Evolutionary conservation across 1,140 invertebrate species (phyloP).

Genomic region (Tetragnatha versicolor): DNA sequence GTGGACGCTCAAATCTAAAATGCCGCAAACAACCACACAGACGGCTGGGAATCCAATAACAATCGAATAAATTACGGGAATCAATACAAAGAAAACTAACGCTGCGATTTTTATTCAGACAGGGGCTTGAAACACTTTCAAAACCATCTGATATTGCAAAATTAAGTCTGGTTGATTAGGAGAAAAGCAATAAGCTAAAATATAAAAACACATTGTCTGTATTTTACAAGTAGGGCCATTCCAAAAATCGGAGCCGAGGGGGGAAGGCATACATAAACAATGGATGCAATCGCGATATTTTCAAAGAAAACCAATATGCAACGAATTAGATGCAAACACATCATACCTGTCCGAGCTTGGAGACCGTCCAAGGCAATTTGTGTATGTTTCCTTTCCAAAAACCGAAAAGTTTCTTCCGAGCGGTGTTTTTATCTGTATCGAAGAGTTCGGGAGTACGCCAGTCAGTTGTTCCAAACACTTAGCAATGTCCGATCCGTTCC

Average conservation of each 20-base stretch:
- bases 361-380: conserved; percentile 16
- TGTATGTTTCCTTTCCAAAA: conserved; percentile 22
- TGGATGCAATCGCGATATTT: background rate
- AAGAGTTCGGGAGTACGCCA: conserved; percentile 8
- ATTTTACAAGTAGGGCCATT: conserved; percentile 19
- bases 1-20: too few species aligned
- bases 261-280: conserved; percentile 15
- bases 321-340: background rate
- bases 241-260: conserved; percentile 23
- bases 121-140: too few species aligned
- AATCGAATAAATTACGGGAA: too few species aligned
- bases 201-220: background rate
- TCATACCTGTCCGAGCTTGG: conserved; percentile 27
- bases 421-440: conserved; percentile 15
- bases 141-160: background rate
- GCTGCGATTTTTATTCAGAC: too few species aligned
- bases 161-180: background rate
- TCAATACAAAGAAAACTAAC: too few species aligned
- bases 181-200: background rate
- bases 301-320: background rate
- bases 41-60: too few species aligned
- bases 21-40: too few species aligned
- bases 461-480: conserved; percentile 34
- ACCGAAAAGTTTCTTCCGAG: background rate
- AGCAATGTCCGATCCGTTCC: conserved; percentile 34